phyloP scores from a whole-genome alignment of 2,113 vertebrate genomes.

The Burhinus bistriatus region DNA sequence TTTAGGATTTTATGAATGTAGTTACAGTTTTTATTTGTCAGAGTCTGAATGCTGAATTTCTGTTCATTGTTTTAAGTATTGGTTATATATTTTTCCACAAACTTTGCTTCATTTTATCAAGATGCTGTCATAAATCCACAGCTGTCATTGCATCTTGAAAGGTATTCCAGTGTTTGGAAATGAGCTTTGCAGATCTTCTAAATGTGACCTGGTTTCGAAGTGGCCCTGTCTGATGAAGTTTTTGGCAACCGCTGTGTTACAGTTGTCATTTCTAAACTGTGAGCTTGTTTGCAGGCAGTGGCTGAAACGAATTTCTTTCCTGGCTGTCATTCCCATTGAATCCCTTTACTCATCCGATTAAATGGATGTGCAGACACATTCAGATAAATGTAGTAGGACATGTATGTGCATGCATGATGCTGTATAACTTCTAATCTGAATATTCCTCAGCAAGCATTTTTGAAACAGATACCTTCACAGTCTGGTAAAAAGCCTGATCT shows the following conservation, averaged over 20 bases:
- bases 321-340: not conserved
- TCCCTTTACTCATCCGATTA: not conserved
- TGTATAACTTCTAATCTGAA: not conserved
- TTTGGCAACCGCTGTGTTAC: not conserved
- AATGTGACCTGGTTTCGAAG: not conserved
- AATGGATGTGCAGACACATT: not conserved
- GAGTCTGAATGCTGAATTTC: constrained; percentile 22
- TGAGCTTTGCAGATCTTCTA: not conserved
- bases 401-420: not conserved
- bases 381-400: not conserved
- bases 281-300: not conserved
- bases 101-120: not conserved
- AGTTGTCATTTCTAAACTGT: not conserved
- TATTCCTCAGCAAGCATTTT: not conserved
- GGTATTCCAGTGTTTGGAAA: not conserved
- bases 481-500: not conserved
- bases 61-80: not conserved
- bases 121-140: constrained; percentile 2
- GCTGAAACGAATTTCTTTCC: not conserved
- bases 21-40: constrained; percentile 38
- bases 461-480: not conserved
- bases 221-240: not conserved
- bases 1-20: constrained; percentile 22
- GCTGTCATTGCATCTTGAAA: not conserved
- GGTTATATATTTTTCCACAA: not conserved